Conservation (phyloP, 2,888 invertebrate genomes). For the Neoitamus cyanurus region DNA sequence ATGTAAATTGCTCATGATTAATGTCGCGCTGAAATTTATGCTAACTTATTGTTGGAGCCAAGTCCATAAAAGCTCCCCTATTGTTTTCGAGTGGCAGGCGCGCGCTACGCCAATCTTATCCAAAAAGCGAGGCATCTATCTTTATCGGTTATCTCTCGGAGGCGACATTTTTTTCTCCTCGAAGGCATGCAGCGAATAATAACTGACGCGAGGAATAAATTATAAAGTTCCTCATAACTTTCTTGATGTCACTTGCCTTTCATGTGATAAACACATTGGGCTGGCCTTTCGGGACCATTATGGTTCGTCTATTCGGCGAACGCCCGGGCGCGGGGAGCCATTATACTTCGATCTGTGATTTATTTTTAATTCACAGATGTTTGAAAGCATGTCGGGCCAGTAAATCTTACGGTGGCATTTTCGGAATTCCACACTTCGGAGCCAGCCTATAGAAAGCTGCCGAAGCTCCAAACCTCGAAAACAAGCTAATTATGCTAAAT, state of each 20-base stretch:
- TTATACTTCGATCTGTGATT: conserved; percentile 13
- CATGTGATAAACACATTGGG: conserved; percentile 16
- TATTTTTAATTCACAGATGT: conserved; percentile 20
- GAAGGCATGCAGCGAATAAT: not conserved
- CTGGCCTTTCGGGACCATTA: not conserved
- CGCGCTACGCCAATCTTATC: not conserved
- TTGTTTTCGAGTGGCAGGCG: not conserved
- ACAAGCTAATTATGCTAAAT: conserved; percentile 41
- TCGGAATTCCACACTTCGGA: conserved; percentile 15
- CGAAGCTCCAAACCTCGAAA: not conserved
- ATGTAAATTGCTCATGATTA: not conserved
- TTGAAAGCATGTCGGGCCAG: conserved; percentile 15
- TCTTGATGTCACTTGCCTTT: not conserved
- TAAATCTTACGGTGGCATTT: conserved; percentile 30
- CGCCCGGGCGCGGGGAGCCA: not conserved
- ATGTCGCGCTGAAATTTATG: not conserved
- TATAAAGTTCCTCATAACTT: conserved; percentile 26
- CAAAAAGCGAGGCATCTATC: not conserved
- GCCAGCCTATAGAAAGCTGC: not conserved
- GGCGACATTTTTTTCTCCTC: not conserved
- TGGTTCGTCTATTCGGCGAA: not conserved
- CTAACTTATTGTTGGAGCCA: not conserved
- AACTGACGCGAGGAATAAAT: conserved; percentile 27
- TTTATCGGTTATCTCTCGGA: not conserved
- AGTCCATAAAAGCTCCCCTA: not conserved